A percentile compares a stretch with the other conserved stretches of the same genome.
Conservation (phyloP, 2,113 vertebrate species). For the Chiloscyllium plagiosum region DNA sequence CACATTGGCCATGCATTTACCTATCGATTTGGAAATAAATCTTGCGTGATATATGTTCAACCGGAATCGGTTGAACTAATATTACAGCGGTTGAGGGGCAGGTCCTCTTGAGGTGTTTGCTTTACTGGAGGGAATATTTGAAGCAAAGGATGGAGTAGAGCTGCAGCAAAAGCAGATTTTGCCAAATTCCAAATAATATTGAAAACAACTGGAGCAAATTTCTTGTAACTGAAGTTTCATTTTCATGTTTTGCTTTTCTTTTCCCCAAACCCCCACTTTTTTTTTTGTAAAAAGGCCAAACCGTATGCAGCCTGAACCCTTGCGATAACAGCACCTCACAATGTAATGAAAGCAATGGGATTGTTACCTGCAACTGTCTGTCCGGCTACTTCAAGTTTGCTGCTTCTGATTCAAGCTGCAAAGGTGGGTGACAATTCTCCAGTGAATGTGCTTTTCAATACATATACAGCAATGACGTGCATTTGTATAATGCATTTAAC, state of each 20-base stretch:
- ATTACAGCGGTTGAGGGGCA: neutral
- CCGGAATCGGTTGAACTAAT: neutral
- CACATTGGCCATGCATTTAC: neutral
- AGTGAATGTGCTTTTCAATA: neutral
- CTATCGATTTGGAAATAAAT: neutral
- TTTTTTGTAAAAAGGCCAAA: neutral
- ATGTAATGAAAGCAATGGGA: neutral
- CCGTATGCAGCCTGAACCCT: neutral
- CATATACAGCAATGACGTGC: neutral
- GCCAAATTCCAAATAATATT: neutral
- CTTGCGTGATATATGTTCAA: neutral
- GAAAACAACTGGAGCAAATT: neutral
- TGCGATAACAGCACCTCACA: neutral
- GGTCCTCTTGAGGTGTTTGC: neutral
- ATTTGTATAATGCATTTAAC: neutral
- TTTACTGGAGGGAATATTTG: neutral
- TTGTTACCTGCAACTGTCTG: neutral
- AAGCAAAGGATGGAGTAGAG: neutral
- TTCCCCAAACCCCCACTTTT: neutral
- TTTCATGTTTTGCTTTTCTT: neutral
- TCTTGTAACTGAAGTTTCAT: neutral
- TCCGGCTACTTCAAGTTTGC: slow-evolving; percentile 17
- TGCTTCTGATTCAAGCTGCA: neutral
- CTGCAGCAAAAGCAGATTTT: neutral
- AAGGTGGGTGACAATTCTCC: neutral